Percentiles rank a stretch among this genome's conserved stretches.
phyloP scores from a whole-genome alignment of 1,140 invertebrate species.

The Apolygus lucorum region DNA sequence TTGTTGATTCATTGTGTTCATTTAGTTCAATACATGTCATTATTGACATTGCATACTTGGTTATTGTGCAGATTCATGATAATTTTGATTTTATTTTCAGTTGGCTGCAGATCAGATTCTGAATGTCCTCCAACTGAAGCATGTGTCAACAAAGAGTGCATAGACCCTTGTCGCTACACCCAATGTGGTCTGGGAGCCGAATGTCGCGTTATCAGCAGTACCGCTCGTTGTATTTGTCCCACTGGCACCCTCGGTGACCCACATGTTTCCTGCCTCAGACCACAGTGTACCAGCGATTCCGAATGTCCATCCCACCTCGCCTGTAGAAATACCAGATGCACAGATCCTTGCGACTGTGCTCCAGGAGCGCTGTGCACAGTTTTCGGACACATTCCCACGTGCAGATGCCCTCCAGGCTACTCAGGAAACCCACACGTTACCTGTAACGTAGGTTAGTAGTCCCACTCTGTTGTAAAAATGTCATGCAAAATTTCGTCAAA shows the following conservation, averaged over 20 bases:
- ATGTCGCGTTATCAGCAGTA: slow-evolving; percentile 62
- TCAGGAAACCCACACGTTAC: slow-evolving; percentile 62
- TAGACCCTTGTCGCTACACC: slow-evolving; percentile 67
- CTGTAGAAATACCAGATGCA: slow-evolving; percentile 63
- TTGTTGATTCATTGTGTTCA: too few relatives aligned
- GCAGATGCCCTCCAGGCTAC: slow-evolving; percentile 73
- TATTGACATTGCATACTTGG: neutral
- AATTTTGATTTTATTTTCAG: too few relatives aligned
- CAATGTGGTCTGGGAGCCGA: slow-evolving; percentile 74
- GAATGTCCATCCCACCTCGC: slow-evolving; percentile 66
- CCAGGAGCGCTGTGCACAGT: slow-evolving; percentile 65
- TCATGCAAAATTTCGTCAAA: too few relatives aligned
- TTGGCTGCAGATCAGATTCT: slow-evolving; percentile 75
- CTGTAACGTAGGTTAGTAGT: slow-evolving; percentile 51
- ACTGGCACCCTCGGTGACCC: slow-evolving; percentile 66
- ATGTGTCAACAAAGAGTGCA: slow-evolving; percentile 74
- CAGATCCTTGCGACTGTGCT: slow-evolving; percentile 68
- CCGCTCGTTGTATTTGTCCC: slow-evolving; percentile 69
- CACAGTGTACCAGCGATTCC: slow-evolving; percentile 61
- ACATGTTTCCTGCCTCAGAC: slow-evolving; percentile 59
- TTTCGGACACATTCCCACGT: slow-evolving; percentile 62
- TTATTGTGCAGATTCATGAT: neutral
- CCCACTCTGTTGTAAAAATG: neutral
- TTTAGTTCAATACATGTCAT: too few relatives aligned
- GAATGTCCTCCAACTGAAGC: slow-evolving; percentile 74